Evolutionary conservation across 2,797 vertebrate species (phyloP).

Genomic region (Thaleichthys pacificus): DNA sequence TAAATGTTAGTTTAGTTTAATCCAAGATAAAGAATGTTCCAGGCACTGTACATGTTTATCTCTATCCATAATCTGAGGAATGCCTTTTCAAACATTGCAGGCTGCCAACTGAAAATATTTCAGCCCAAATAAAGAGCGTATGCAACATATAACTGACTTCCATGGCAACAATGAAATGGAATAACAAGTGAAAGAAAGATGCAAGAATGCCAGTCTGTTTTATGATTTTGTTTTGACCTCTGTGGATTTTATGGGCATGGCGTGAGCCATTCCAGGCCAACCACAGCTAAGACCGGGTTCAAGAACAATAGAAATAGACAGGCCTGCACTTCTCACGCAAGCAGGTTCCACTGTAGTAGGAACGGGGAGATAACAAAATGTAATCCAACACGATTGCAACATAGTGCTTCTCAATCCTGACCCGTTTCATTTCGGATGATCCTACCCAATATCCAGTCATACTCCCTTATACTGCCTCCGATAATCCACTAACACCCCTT

Average conservation of each 20-base stretch:
- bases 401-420: conserved; percentile 2
- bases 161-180: conserved; percentile 49
- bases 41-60: conserved; percentile 55
- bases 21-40: conserved; percentile 64
- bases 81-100: conserved; percentile 61
- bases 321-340: not conserved
- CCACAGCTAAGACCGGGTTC: conserved; percentile 17
- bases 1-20: conserved; percentile 58
- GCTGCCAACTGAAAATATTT: conserved; percentile 53
- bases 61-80: conserved; percentile 65
- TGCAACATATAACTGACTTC: conserved; percentile 32
- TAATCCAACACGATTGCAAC: not conserved
- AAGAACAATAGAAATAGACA: conserved; percentile 18
- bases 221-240: conserved; percentile 29
- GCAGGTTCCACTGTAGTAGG: conserved; percentile 13
- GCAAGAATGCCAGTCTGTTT: conserved; percentile 26
- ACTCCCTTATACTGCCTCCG: conserved; percentile 18
- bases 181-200: conserved; percentile 25
- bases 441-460: conserved; percentile 18
- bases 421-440: conserved; percentile 20
- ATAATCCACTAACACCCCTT: conserved; percentile 20
- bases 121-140: conserved; percentile 39
- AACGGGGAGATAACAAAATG: conserved; percentile 8
- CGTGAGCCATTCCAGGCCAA: conserved; percentile 29
- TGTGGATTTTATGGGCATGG: conserved; percentile 23